Conservation (phyloP, 2,797 vertebrate genomes). For the Geotrypetes seraphini region DNA sequence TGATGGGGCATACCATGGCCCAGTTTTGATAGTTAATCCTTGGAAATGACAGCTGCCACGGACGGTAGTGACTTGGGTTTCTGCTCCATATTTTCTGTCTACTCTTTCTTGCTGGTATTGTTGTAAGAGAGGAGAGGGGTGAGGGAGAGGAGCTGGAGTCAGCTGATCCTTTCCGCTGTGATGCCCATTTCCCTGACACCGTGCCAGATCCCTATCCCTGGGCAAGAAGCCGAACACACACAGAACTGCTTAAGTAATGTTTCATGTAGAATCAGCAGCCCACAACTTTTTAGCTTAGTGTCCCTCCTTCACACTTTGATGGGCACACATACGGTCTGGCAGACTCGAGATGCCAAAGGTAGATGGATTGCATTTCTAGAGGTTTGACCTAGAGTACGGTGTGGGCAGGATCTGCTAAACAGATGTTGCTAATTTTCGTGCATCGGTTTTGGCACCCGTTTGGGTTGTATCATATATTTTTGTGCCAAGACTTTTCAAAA, state of each 20-base stretch:
- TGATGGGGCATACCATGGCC: too few relatives aligned
- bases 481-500: fast-evolving
- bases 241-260: constrained; percentile 21
- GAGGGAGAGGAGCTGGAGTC: constrained; percentile 13
- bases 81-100: neutral
- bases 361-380: constrained; percentile 2
- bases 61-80: neutral
- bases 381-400: neutral
- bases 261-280: constrained; percentile 1
- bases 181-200: constrained; percentile 26
- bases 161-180: constrained; percentile 34
- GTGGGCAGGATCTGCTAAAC: neutral
- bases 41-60: too few relatives aligned
- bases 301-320: neutral
- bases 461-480: neutral
- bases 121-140: neutral
- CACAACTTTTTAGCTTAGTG: constrained; percentile 11
- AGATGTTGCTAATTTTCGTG: neutral
- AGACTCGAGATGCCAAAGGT: neutral
- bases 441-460: neutral
- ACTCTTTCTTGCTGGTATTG: constrained; percentile 3
- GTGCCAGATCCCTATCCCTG: neutral
- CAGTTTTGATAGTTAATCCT: too few relatives aligned
- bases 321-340: neutral
- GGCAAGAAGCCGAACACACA: neutral